phyloP scores from a whole-genome alignment of 2,888 invertebrate species.

The Ephialtes manifestator region DNA sequence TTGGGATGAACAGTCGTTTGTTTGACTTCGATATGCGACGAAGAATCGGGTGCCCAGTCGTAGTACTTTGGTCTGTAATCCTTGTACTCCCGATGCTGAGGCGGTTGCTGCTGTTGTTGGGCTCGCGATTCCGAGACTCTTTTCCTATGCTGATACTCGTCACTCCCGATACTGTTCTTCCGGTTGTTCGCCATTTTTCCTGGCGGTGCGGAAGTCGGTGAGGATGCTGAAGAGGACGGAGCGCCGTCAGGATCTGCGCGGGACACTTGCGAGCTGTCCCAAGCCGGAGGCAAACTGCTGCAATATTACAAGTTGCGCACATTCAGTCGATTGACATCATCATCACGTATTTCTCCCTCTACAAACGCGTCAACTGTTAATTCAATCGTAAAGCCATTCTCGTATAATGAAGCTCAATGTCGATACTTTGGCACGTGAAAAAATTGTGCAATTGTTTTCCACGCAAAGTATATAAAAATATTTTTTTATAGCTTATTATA shows the following conservation, averaged over 20 bases:
- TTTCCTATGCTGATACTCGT: constrained; percentile 78
- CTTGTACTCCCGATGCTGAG: constrained; percentile 87
- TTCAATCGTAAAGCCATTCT: not conserved
- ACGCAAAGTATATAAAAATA: not conserved
- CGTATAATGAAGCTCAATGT: not conserved
- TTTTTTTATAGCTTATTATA: not conserved
- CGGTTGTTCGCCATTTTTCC: constrained; percentile 74
- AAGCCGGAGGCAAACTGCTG: constrained; percentile 78
- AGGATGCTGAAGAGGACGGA: constrained; percentile 87
- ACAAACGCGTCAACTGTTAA: not conserved
- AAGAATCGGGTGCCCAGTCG: constrained; percentile 79
- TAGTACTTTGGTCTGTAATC: constrained; percentile 85
- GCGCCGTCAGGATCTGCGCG: constrained; percentile 92
- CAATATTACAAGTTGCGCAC: constrained; percentile 10
- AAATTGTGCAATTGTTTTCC: not conserved
- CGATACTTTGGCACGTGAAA: not conserved
- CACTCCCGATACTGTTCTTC: constrained; percentile 77
- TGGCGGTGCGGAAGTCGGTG: constrained; percentile 86
- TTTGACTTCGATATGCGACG: constrained; percentile 78
- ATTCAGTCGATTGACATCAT: constrained; percentile 42
- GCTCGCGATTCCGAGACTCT: constrained; percentile 82
- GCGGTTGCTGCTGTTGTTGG: constrained; percentile 87
- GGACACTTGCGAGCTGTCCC: constrained; percentile 85
- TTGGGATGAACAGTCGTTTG: constrained; percentile 88
- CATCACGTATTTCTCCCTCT: constrained; percentile 45